Base-by-base conservation (phyloP, 2,797 vertebrate species). In the Lutjanus campechanus region DNA sequence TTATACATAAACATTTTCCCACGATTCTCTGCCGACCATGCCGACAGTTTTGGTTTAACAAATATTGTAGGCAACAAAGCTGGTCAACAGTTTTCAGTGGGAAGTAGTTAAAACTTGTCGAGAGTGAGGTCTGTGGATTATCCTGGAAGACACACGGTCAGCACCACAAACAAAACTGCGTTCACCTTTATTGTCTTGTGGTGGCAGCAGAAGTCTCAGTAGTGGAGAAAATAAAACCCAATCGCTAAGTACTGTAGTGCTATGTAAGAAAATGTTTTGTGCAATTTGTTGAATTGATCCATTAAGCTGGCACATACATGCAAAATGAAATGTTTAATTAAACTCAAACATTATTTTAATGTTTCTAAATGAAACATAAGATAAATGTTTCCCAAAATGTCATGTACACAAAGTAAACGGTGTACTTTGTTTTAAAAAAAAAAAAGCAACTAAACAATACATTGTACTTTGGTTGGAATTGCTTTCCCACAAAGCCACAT, bases 241-340 rank as follows among this genome's bases (percentile, higher is more conserved):
- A 53, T 12, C 2, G 22, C 22, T 47, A 47, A 13, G 78, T 54
- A n/a, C n/a, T n/a, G n/a, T n/a, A 56, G n/a, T 64, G 56, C n/a
- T 11, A 43, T 59, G 36, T 47, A 22, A 58, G 17, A 76, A 47
- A 47, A 75, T 16, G 20, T 16, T 56, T 63, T 41, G 56, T 50
- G 25, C 5, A 19, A 71, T 55, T 71, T 59, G 20, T 55, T 71
- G 44, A 84, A 62, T 13, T 29, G 4, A 65, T 67, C 25, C 19
- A 82, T 84, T 41, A 69, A 70, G 12, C 44, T 17, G 69, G 25
- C 65, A 86, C 65, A 68, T 20, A 51, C 86, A 91, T 88, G 91
- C 87, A 88, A 89, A 89, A 89, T 73, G 1, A 89, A 85, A 91
- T 76, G 88, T 93, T 91, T 78, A 89, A 89, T 89, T 85, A 81